These are phyloP conservation scores for Microctonus hyperodae DNA, from an alignment of 2,888 invertebrate species.

Conservation along the genomic window DNA sequence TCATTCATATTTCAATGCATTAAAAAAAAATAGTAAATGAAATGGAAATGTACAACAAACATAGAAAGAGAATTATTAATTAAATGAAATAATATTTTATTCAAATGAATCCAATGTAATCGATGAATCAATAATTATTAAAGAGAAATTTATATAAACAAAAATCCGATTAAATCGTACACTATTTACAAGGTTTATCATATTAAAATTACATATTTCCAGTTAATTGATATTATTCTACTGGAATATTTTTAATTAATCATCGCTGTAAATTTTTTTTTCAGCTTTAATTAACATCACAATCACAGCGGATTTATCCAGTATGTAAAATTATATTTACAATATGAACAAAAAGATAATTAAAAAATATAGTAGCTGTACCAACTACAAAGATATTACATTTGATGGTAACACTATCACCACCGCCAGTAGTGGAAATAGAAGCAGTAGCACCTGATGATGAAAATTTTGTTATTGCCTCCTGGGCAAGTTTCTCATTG, in stretches of 20 bases:
- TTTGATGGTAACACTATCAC: background rate
- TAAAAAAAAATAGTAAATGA: background rate
- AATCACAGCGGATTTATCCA: background rate
- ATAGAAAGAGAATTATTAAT: background rate
- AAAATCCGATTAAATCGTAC: background rate
- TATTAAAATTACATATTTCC: background rate
- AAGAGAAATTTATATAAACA: no score
- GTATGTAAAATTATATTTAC: background rate
- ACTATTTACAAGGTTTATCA: constrained; percentile 4
- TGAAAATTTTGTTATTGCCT: constrained; percentile 48
- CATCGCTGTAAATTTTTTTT: background rate
- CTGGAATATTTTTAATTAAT: background rate
- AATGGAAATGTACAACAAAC: background rate
- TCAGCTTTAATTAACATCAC: background rate
- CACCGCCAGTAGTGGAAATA: background rate
- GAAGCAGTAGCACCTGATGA: background rate
- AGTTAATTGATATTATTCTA: background rate
- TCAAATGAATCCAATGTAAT: background rate
- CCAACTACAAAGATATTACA: background rate
- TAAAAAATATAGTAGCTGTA: background rate
- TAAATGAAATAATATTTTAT: background rate
- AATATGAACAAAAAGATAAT: background rate
- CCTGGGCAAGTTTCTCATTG: constrained; percentile 58
- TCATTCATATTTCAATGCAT: background rate
- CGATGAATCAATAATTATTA: background rate